Base-by-base conservation (phyloP, 2,797 vertebrate species). In the Nyctibius grandis region DNA sequence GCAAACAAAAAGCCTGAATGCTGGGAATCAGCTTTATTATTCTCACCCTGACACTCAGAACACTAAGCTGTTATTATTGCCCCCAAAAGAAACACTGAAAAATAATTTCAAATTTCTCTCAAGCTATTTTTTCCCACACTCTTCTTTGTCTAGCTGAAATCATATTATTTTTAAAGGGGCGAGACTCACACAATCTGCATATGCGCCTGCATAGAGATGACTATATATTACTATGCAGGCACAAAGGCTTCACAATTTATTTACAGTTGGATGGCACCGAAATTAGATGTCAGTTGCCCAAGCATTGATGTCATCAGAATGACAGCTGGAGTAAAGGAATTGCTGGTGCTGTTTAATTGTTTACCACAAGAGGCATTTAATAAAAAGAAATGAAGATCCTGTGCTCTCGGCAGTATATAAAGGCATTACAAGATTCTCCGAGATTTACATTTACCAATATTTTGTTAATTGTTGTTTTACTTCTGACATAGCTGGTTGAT, bases 401-500 rank as follows among this genome's bases (percentile, higher is more conserved):
- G 22, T 78, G 45, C 45, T 93, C 28, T 77, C 64, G 50, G 47
- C 51, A 69, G 21, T 28, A 7, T 38, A 63, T 64, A 88, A 92
- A 89, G 18, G 20, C 90, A 75, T 75, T 64, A 80, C 53, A 84
- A 75, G 50, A 84, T 61, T 90, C 45, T 84, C 50, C 0, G 0
- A 61, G 69, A 84, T 86, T 85, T 78, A 64, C 38, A 40, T 85
- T 93, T 84, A 91, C 23, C n/a, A 68, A 21, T 60, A 80, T 61
- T 79, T 92, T 65, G 33, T 85, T 89, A 90, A 70, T 63, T 82
- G 38, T 72, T 91, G 36, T 60, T 93, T 72, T 85, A 60, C 54
- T 91, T 91, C 29, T 85, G 60, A 83, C 34, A 85, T 94, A 93
- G 57, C 33, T 88, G 75, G 53, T 85, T 95, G 68, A 53, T 54